Percentiles rank a stretch among this genome's conserved stretches.
These are phyloP conservation scores for Leucoma salicis DNA, from an alignment of 2,888 invertebrate genomes.

Conservation along the genomic window DNA sequence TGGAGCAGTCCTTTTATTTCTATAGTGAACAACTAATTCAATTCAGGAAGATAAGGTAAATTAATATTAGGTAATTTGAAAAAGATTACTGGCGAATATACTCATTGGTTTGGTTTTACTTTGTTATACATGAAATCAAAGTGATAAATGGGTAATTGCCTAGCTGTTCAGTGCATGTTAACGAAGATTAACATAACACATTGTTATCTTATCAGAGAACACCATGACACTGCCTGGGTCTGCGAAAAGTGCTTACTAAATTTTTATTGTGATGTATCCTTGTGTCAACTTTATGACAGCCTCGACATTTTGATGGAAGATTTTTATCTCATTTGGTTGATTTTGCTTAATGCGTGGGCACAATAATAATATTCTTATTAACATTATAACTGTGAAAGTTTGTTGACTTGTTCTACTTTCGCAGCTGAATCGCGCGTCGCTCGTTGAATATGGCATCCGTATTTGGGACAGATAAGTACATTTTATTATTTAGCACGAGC, in stretches of 20 bases:
- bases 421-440: not conserved
- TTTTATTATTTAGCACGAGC: too few relatives aligned
- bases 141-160: slow-evolving; percentile 35
- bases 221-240: slow-evolving; percentile 28
- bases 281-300: slow-evolving; percentile 30
- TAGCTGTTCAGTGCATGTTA: slow-evolving; percentile 16
- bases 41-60: too few relatives aligned
- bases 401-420: not conserved
- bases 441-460: too few relatives aligned
- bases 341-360: slow-evolving; percentile 9
- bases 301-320: slow-evolving; percentile 16
- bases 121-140: slow-evolving; percentile 26
- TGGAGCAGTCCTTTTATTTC: too few relatives aligned
- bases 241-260: slow-evolving; percentile 19
- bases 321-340: not conserved
- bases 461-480: slow-evolving; percentile 6
- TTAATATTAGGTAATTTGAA: too few relatives aligned
- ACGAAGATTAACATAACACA: slow-evolving; percentile 27
- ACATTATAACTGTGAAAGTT: not conserved
- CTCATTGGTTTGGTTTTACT: too few relatives aligned
- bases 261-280: slow-evolving; percentile 46
- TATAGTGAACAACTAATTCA: too few relatives aligned
- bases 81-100: too few relatives aligned
- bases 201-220: slow-evolving; percentile 49
- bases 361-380: slow-evolving; percentile 20